These are phyloP conservation scores for Margaritifera margaritifera DNA, from an alignment of 2,888 invertebrate species.

Conservation along the genomic window DNA sequence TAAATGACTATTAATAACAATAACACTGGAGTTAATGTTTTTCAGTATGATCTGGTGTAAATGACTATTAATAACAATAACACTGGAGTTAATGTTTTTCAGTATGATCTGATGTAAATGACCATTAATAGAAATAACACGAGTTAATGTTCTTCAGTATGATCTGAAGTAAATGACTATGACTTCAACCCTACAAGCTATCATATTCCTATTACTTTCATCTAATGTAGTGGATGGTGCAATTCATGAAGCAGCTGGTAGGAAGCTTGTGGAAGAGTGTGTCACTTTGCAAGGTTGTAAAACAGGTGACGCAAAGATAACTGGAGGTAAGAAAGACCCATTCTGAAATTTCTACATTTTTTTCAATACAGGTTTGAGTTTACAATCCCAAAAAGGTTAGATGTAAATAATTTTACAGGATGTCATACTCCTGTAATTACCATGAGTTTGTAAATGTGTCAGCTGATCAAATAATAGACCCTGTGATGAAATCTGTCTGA, in stretches of 20 bases:
- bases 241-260: slow-evolving; percentile 88
- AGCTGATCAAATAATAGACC: too few species aligned
- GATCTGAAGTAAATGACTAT: too few species aligned
- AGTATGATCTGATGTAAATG: neutral
- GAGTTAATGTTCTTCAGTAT: neutral
- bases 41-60: neutral
- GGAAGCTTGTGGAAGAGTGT: slow-evolving; percentile 81
- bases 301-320: slow-evolving; percentile 88
- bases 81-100: neutral
- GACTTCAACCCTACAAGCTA: neutral
- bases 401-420: too few species aligned
- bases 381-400: too few species aligned
- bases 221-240: slow-evolving; percentile 84
- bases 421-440: too few species aligned
- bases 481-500: too few species aligned
- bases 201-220: neutral
- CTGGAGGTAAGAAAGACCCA: slow-evolving; percentile 76
- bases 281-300: slow-evolving; percentile 81
- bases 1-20: too few species aligned
- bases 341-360: neutral
- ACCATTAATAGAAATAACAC: too few species aligned
- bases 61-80: too few species aligned
- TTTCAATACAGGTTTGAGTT: neutral
- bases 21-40: neutral
- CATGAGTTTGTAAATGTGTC: too few species aligned